Evolutionary conservation across 2,113 vertebrate genomes (phyloP), one percentile per base, ranked within the genome.

Genomic region (Clarias macrocephalus): DNA sequence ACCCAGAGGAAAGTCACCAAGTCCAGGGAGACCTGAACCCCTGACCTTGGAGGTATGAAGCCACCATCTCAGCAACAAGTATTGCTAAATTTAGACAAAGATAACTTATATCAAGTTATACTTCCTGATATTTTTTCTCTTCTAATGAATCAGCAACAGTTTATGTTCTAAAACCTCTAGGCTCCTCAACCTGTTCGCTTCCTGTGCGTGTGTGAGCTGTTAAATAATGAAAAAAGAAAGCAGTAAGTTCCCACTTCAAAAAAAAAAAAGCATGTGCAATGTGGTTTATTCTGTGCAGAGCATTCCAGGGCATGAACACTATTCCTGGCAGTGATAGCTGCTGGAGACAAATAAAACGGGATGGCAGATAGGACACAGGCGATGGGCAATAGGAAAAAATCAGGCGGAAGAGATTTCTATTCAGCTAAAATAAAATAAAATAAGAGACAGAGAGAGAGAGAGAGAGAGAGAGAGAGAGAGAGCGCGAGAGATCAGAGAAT

Each of bases 321-420:
- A 79, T 85, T 79, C 75, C 84, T 66, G 60, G 42, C 84, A 85
- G 37, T 52, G 37, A 79, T 79, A 6, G 3, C 25, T 79, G 48
- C 75, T 23, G 19, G 62, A 86, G 18, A 77, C 30, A 48, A 80
- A 86, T 68, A 86, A 72, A 72, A 81, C 30, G 60, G 30, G 30
- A 76, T 79, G 60, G 48, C 8, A 81, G 76, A 72, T 81, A 81
- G 80, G 52, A 86, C 42, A 48, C n/a, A 73, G 25, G 25, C 25
- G 25, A 21, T 42, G 57, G 30, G 16, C 19, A 5, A 75, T 56
- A 33, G 66, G 4, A 65, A 66, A 81, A 59, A 28, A 81, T 90
- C 90, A 92, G 92, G 81, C 86, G 16, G 0, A 88, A 88, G 77
- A 76, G 82, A 83, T 83, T 86, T 89, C 82, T 87, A 82, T 83